These are phyloP conservation scores for Lampropteryx suffumata DNA, from an alignment of 2,888 invertebrate species.

Conservation along the genomic window DNA sequence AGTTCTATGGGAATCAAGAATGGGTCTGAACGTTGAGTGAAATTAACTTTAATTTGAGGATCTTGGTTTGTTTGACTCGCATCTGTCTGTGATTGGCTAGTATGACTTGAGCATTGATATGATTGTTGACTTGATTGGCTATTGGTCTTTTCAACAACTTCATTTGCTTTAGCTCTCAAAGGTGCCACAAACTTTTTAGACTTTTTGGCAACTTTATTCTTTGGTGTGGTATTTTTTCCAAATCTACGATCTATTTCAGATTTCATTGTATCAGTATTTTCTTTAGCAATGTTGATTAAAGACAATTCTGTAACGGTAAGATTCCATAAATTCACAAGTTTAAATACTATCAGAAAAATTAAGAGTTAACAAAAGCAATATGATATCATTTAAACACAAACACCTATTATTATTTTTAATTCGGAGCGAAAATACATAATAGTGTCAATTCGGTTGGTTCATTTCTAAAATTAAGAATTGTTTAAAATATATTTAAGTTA, in stretches of 20 bases:
- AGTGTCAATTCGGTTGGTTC: no score
- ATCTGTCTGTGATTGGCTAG: background rate
- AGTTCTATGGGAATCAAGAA: background rate
- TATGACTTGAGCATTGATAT: background rate
- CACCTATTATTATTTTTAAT: no score
- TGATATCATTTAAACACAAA: no score
- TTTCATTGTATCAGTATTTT: conserved; percentile 2
- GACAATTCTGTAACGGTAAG: no score
- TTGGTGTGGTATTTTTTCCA: conserved; percentile 39
- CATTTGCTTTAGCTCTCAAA: conserved; percentile 31
- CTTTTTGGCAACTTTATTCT: conserved; percentile 28
- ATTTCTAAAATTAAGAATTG: no score
- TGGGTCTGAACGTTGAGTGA: background rate
- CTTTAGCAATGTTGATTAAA: background rate
- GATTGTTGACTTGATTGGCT: background rate
- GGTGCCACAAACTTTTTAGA: conserved; percentile 57
- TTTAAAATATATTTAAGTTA: no score
- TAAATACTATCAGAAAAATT: no score
- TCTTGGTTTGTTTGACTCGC: background rate
- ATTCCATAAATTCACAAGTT: no score
- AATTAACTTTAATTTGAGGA: background rate
- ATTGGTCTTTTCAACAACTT: background rate
- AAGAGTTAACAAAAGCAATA: no score
- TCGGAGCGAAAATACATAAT: no score
- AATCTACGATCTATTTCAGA: conserved; percentile 41